These are phyloP conservation scores for Pachypeltis micranthus DNA, from an alignment of 1,140 invertebrate genomes.

Conservation along the genomic window DNA sequence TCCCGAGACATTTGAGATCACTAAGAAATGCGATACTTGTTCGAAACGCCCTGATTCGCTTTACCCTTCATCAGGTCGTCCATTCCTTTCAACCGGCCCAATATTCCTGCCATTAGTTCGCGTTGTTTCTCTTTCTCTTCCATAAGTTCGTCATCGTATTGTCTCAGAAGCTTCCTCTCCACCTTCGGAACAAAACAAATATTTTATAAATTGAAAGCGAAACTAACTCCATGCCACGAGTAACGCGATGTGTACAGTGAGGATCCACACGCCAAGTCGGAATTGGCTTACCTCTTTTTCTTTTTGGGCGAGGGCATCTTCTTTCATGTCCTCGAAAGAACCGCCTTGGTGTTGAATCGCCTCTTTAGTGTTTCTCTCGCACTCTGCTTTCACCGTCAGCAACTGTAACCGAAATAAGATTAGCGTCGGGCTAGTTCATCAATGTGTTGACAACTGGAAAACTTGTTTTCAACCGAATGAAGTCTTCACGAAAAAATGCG, in stretches of 20 bases:
- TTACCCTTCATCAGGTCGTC: constrained; percentile 74
- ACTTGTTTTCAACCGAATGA: too few relatives aligned
- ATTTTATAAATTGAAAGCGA: not conserved
- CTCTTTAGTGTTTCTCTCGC: constrained; percentile 59
- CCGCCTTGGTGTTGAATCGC: constrained; percentile 68
- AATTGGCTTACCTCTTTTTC: constrained; percentile 42
- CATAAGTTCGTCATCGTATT: constrained; percentile 56
- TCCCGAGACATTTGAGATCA: not conserved
- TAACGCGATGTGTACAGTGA: not conserved
- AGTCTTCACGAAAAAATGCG: too few relatives aligned
- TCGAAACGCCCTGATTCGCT: too few relatives aligned
- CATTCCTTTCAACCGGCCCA: constrained; percentile 74
- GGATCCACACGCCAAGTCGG: not conserved
- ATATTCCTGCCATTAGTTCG: constrained; percentile 61
- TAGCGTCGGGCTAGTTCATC: too few relatives aligned
- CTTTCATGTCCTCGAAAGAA: constrained; percentile 70
- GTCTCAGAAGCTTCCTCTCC: constrained; percentile 45
- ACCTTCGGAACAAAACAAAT: constrained; percentile 28
- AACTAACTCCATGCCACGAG: not conserved
- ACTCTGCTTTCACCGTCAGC: constrained; percentile 45
- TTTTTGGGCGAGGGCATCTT: constrained; percentile 56
- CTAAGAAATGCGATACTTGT: too few relatives aligned
- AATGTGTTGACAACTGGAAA: too few relatives aligned
- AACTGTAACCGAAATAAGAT: constrained; percentile 39
- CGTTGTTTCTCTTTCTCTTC: constrained; percentile 57